Evolutionary conservation across 1,140 invertebrate species (phyloP), one percentile per base, ranked within the genome.

Genomic region (Drosophila hydei): DNA sequence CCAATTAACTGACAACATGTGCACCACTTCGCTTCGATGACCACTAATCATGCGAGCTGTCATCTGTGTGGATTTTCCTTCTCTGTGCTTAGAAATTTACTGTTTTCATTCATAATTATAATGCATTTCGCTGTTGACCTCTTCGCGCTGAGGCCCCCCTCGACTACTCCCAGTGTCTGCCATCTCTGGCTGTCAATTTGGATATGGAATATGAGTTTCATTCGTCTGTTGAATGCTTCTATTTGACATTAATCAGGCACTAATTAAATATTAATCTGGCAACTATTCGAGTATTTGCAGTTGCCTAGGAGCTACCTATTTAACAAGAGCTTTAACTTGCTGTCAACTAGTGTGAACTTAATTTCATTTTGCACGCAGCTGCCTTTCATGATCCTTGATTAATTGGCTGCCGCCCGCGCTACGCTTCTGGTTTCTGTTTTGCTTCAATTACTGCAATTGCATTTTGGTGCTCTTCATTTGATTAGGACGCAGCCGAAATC

Each of bases 1-100:
- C 30, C 60, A 70, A 55, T 70, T 70, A 63, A 70, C 42, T 70
- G 67, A 51, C 19, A 55, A 36, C 60, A 63, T 62, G 33, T 69
- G 65, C 23, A 68, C 45, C 48, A 68, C 25, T 68, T 23, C 38
- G 47, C 56, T 23, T 61, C 21, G 19, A 36, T 52, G 12, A 42
- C 50, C 48, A 25, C 51, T 55, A 64, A 63, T 56, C 59, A 56
- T 55, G 25, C 18, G 23, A 60, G 47, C 64, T 60, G 55, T 60
- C 33, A 60, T 25, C 36, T 60, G 43, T 33, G 27, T 48, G 27
- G 14, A 8, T 12, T 47, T 47, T 38, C 16, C 16, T 21, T 36
- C 7, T 7, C 19, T 45, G 3, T 36, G 33, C 40, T 16, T 21
- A n/a, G 30, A 2, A 14, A 16, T 33, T 51, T 30, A 7, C 19